Evolutionary conservation across 2,888 invertebrate genomes (phyloP).

Genomic region (Mesodorylaimus sp.): DNA sequence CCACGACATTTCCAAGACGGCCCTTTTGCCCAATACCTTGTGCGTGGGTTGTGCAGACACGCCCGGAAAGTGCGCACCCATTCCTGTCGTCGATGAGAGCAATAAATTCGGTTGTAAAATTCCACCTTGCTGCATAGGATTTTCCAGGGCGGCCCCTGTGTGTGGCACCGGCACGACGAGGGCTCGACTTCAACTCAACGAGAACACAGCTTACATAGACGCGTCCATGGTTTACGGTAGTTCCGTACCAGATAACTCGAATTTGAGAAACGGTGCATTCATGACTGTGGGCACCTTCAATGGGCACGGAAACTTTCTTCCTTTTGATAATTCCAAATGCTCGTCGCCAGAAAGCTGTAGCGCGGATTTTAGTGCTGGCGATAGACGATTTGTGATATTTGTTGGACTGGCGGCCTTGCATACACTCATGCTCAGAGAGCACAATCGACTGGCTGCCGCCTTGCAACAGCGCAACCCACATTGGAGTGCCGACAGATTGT

Average conservation of each 20-base stretch:
- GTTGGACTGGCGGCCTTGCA: conserved; percentile 8
- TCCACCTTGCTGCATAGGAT: conserved; percentile 1
- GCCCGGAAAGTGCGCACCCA: conserved; percentile 24
- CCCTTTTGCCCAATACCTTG: conserved; percentile 22
- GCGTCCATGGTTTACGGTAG: conserved; percentile 2
- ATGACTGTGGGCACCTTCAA: not conserved
- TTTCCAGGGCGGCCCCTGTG: conserved; percentile 37
- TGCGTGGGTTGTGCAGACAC: conserved; percentile 26
- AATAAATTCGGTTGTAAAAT: not conserved
- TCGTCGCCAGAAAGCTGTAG: conserved; percentile 14
- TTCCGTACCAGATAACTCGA: not conserved
- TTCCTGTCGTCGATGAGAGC: conserved; percentile 15
- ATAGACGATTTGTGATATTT: conserved; percentile 14
- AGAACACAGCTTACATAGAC: conserved; percentile 1
- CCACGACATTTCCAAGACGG: conserved; percentile 13
- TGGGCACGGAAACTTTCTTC: not conserved
- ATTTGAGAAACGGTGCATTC: not conserved
- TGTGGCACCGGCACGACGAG: not conserved
- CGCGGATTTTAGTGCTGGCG: conserved; percentile 21
- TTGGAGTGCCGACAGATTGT: conserved; percentile 24
- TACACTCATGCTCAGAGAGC: conserved; percentile 13
- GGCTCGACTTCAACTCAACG: too few relatives aligned
- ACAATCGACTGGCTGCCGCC: conserved; percentile 10
- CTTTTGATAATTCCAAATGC: not conserved
- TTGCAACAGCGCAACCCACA: conserved; percentile 16